Evolutionary conservation across 2,888 invertebrate species (phyloP).

Genomic region (Tenthredo mesomela): DNA sequence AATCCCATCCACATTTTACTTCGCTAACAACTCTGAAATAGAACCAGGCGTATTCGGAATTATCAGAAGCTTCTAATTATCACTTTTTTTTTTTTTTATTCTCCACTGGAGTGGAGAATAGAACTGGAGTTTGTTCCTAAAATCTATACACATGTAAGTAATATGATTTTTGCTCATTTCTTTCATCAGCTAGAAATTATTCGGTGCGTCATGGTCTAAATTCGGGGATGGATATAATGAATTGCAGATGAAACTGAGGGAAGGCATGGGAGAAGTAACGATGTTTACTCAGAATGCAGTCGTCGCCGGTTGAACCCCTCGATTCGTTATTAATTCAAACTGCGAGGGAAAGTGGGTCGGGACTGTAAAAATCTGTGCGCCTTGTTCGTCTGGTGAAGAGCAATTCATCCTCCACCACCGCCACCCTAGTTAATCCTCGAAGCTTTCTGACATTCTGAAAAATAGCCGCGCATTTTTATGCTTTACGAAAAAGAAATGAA

Average conservation of each 20-base stretch:
- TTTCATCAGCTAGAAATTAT: background rate
- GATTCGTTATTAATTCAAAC: constrained; percentile 44
- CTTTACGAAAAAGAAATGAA: constrained; percentile 38
- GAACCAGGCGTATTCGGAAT: no score
- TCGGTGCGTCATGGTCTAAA: background rate
- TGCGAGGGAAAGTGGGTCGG: constrained; percentile 26
- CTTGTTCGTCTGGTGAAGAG: constrained; percentile 35
- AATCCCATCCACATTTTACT: no score
- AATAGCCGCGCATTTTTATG: constrained; percentile 42
- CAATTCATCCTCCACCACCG: constrained; percentile 27
- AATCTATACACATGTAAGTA: background rate
- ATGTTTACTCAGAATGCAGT: constrained; percentile 35
- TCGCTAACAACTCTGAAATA: no score
- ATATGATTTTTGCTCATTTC: background rate
- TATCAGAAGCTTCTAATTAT: no score
- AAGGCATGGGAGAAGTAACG: constrained; percentile 1
- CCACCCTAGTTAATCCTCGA: constrained; percentile 38
- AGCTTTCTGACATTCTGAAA: constrained; percentile 44
- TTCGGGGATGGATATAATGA: background rate
- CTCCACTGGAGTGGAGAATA: background rate
- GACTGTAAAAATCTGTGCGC: constrained; percentile 33
- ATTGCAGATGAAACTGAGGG: constrained; percentile 22
- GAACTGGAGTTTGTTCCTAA: no score
- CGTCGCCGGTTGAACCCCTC: constrained; percentile 28
- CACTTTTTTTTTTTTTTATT: no score